Evolutionary conservation across 2,113 vertebrate genomes (phyloP), one percentile per base, ranked within the genome.

Genomic region (Lipotes vexillifer): DNA sequence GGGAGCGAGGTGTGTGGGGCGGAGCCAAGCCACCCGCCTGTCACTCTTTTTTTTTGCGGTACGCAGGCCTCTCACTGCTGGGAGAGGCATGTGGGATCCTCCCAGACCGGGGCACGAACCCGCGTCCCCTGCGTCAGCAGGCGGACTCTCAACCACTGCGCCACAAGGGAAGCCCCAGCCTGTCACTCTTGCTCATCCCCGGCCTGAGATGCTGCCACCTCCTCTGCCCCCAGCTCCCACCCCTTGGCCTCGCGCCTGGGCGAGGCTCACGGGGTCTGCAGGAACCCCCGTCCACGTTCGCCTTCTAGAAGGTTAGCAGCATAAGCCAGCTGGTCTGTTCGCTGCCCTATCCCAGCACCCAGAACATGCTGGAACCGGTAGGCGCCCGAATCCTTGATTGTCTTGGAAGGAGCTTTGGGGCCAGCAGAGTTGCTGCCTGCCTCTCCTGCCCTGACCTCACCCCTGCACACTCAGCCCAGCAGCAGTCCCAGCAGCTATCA

Each of bases 1-100:
- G 1, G 3, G 10, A 38, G 18, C 0, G 2, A 36, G 23, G 55
- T 25, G 23, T 14, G 46, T 41, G 15, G 41, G 25, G 15, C 11
- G 31, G 77, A 31, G 41, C 65, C 55, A 44, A 6, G 55, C 36
- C 18, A 0, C 63, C 6, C 10, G 61, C 52, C 3, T 1, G 29
- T 69, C 61, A 25, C 41, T 89, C 49, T 68, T 44, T 44, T 44
- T 44, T 44, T 44, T 44, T 44, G 44, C 8, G 8, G 44, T 44
- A 44, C 8, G 44, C 44, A 8, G 44, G 44, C 44, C 44, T 44
- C 44, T 44, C 44, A 44, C 44, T 10, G 8, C 1, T 44, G 44
- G 9, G 44, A 7, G 44, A 8, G 8, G 44, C 44, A 44, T 2
- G 44, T 46, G 44, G 44, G 9, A 46, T 11, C 44, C 0, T 11